A percentile compares a stretch with the other conserved stretches of the same genome.
Conservation (phyloP, 2,888 invertebrate genomes). For the Napeogenes inachia region DNA sequence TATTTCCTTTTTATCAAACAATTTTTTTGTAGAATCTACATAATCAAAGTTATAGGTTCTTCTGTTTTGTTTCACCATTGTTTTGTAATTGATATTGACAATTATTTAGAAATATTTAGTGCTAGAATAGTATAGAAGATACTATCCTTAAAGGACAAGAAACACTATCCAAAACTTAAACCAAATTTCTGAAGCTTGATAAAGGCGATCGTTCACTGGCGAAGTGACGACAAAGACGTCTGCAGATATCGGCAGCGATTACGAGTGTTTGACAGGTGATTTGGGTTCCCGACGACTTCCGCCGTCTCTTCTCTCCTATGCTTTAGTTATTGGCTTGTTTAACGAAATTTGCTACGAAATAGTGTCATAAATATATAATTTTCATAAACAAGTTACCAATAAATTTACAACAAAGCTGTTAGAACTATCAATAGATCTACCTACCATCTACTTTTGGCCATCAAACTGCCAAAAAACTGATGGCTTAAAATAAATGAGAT, state of each 20-base stretch:
- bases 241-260: slow-evolving; percentile 59
- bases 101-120: neutral
- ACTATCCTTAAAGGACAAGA: slow-evolving; percentile 6
- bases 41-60: no score
- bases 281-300: slow-evolving; percentile 68
- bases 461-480: no score
- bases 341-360: neutral
- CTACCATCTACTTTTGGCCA: no score
- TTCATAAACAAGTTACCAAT: no score
- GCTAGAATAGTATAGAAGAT: neutral
- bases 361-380: neutral
- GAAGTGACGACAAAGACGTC: slow-evolving; percentile 68
- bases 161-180: slow-evolving; percentile 42
- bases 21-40: no score
- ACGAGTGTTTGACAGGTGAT: slow-evolving; percentile 72
- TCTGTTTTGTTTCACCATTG: no score
- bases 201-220: slow-evolving; percentile 49
- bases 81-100: no score
- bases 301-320: slow-evolving; percentile 36
- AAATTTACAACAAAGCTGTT: no score
- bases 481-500: no score
- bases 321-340: slow-evolving; percentile 6
- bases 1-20: no score
- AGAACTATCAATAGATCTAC: no score
- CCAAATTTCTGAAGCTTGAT: slow-evolving; percentile 32